Evolutionary conservation across 1,140 invertebrate species (phyloP).

Genomic region (Caenorhabditis latens): DNA sequence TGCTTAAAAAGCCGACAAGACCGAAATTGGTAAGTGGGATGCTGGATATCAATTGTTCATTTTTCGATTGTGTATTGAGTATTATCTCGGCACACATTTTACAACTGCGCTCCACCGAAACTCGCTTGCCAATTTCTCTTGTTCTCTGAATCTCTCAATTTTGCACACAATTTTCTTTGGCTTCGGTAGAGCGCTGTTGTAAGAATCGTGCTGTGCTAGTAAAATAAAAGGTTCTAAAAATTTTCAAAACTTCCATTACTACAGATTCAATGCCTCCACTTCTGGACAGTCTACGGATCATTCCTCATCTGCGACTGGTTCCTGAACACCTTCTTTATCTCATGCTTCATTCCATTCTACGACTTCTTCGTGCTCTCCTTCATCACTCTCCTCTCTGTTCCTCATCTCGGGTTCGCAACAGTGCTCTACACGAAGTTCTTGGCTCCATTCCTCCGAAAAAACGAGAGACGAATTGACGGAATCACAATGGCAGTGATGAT

Average conservation of each 20-base stretch:
- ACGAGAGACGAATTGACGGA: slow-evolving; percentile 4
- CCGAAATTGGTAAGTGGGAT: slow-evolving; percentile 14
- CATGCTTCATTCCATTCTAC: slow-evolving; percentile 49
- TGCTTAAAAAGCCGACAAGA: slow-evolving; percentile 42
- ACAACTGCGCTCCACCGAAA: too few relatives aligned
- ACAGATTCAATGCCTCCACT: slow-evolving; percentile 19
- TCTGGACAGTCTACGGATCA: slow-evolving; percentile 38
- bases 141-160: too few relatives aligned
- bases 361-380: slow-evolving; percentile 13
- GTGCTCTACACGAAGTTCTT: slow-evolving; percentile 26
- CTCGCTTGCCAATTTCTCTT: too few relatives aligned
- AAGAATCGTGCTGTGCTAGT: too few relatives aligned
- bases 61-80: too few relatives aligned
- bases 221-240: neutral
- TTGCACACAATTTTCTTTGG: too few relatives aligned
- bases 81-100: too few relatives aligned
- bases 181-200: too few relatives aligned
- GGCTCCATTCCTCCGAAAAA: slow-evolving; percentile 35
- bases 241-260: neutral
- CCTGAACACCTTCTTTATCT: slow-evolving; percentile 22
- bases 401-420: slow-evolving; percentile 11
- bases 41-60: neutral
- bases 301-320: slow-evolving; percentile 14
- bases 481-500: neutral
- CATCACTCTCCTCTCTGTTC: slow-evolving; percentile 7